These are phyloP conservation scores for Troides helena DNA, from an alignment of 2,888 invertebrate genomes.

Conservation along the genomic window DNA sequence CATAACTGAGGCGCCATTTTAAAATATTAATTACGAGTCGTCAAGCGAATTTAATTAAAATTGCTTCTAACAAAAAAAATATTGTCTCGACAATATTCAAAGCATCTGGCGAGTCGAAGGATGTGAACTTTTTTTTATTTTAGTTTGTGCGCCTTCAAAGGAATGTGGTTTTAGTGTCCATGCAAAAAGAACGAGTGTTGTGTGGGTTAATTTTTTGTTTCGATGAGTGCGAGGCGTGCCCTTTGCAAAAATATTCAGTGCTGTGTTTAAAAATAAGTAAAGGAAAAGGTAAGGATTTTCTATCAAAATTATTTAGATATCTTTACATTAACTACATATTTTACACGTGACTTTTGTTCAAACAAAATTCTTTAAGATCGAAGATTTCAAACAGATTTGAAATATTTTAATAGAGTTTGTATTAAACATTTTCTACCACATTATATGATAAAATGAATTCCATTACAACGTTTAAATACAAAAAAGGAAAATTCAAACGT, in stretches of 20 bases:
- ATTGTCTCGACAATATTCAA: slow-evolving; percentile 30
- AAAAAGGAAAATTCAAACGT: too few species aligned
- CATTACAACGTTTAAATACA: too few species aligned
- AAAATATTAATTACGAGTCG: slow-evolving; percentile 27
- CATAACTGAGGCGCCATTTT: slow-evolving; percentile 35
- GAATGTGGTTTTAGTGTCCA: slow-evolving; percentile 66
- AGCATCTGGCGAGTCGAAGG: slow-evolving; percentile 56
- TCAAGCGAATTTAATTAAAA: slow-evolving; percentile 33
- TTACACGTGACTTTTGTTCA: neutral
- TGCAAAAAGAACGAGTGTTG: slow-evolving; percentile 62
- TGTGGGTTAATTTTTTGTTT: slow-evolving; percentile 55
- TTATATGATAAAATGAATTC: too few species aligned
- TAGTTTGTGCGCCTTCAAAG: slow-evolving; percentile 48
- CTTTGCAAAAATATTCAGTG: slow-evolving; percentile 43
- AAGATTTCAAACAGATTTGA: neutral
- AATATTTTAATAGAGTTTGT: neutral
- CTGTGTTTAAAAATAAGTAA: slow-evolving; percentile 41
- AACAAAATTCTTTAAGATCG: slow-evolving; percentile 15
- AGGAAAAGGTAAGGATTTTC: slow-evolving; percentile 27
- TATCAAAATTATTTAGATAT: neutral
- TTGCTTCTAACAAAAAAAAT: slow-evolving; percentile 12
- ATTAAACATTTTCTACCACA: neutral
- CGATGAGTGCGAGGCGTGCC: slow-evolving; percentile 48
- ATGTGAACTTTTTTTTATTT: slow-evolving; percentile 59
- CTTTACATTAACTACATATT: neutral